Evolutionary conservation across 2,888 invertebrate genomes (phyloP), one percentile per base, ranked within the genome.

Genomic region (Drosophila emarginata): DNA sequence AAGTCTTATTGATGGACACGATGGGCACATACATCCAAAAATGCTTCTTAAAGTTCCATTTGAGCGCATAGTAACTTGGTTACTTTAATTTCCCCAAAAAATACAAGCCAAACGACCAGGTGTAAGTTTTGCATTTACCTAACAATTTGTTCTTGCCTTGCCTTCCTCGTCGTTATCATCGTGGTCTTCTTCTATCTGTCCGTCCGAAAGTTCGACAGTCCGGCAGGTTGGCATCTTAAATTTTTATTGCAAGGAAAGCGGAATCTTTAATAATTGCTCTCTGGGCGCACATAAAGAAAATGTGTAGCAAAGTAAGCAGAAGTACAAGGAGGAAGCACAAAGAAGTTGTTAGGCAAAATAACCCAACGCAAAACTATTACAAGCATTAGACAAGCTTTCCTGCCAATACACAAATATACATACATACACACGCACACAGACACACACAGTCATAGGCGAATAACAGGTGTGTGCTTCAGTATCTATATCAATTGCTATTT

Each of bases 281-380:
- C 87, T 39, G 61, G 84, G 72, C 78, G 81, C 79, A 60, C 76
- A 77, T 85, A 78, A 87, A 85, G 26, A 78, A 84, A 72, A 78
- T 86, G 87, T 82, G 82, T 80, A 82, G 85, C 82, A 78, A 85
- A 82, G 78, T 82, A 82, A 82, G 82, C 82, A 85, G 72, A 78
- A 72, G 74, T 74, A 71, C 36, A 15, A 59, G 40, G 39, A 37
- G 21, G 32, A 15, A 23, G 50, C 74, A 74, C 72, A 45, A 45
- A 45, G 21, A 45, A 45, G 45, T 45, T 45, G 45, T 45, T 45
- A 45, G 45, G 72, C 74, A 68, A 67, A 66, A 77, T 69, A 63
- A 67, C 67, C 56, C 21, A 58, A 54, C 69, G 65, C 59, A 63
- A 61, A 79, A 81, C 85, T 79, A 84, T 73, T 81, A 73, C 69